Percentiles rank a stretch among this genome's conserved stretches.
phyloP scores from a whole-genome alignment of 2,797 vertebrate species.

The Poeciliopsis turneri region DNA sequence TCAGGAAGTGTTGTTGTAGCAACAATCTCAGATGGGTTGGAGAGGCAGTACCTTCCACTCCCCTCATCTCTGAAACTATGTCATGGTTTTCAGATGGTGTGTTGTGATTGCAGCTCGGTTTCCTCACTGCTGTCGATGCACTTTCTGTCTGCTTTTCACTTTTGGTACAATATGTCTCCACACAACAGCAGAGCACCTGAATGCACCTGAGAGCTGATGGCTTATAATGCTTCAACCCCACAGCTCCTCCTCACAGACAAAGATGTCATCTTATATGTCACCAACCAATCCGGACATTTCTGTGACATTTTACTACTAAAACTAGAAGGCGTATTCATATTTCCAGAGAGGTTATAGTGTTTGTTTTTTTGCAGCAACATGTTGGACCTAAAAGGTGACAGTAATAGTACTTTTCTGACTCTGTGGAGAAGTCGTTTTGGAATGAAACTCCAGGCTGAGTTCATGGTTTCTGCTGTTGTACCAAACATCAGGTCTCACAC shows the following conservation, averaged over 20 bases:
- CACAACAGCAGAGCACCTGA: background rate
- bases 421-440: background rate
- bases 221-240: background rate
- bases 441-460: background rate
- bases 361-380: background rate
- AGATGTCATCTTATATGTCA: background rate
- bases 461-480: background rate
- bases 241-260: too few relatives aligned
- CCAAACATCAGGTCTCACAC: background rate
- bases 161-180: background rate
- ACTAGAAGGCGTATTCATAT: background rate
- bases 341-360: background rate
- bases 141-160: background rate
- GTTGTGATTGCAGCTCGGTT: background rate
- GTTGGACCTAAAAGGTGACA: background rate
- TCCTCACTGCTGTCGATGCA: background rate
- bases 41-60: constrained; percentile 17
- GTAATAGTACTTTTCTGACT: background rate
- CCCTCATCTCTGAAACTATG: constrained; percentile 10
- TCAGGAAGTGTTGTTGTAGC: constrained; percentile 61
- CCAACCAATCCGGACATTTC: background rate
- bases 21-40: constrained; percentile 48
- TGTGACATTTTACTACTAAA: background rate
- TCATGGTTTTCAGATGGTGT: constrained; percentile 9
- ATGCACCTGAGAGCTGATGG: background rate